These are phyloP conservation scores for Monopis laevigella DNA, from an alignment of 2,888 invertebrate species.

Conservation along the genomic window DNA sequence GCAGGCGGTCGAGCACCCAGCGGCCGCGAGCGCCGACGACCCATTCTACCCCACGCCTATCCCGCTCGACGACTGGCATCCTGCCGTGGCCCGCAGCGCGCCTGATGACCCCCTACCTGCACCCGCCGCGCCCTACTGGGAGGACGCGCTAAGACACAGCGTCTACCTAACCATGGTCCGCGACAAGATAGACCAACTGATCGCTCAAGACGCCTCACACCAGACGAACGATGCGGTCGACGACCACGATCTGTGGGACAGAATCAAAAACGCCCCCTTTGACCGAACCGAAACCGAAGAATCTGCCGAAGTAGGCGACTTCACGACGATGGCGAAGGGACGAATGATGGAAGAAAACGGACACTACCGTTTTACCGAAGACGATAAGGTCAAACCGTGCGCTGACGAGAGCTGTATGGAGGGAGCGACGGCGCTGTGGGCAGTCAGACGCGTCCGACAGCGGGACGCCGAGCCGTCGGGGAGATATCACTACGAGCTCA, in stretches of 20 bases:
- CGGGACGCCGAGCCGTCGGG: slow-evolving; percentile 57
- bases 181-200: slow-evolving; percentile 62
- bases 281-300: slow-evolving; percentile 41
- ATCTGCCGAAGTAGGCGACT: slow-evolving; percentile 68
- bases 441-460: slow-evolving; percentile 74
- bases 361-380: slow-evolving; percentile 67
- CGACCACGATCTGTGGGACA: slow-evolving; percentile 58
- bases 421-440: slow-evolving; percentile 72
- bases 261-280: slow-evolving; percentile 55
- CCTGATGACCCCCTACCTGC: slow-evolving; percentile 35
- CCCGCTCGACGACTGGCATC: slow-evolving; percentile 44
- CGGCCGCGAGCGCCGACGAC: slow-evolving; percentile 27
- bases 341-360: slow-evolving; percentile 62
- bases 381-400: slow-evolving; percentile 38
- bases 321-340: slow-evolving; percentile 72
- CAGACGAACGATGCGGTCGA: slow-evolving; percentile 40
- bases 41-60: slow-evolving; percentile 55
- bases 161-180: slow-evolving; percentile 71
- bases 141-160: slow-evolving; percentile 73
- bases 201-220: slow-evolving; percentile 37
- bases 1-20: slow-evolving; percentile 35
- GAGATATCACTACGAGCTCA: slow-evolving; percentile 70
- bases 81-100: slow-evolving; percentile 38
- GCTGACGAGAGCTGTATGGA: slow-evolving; percentile 54
- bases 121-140: slow-evolving; percentile 64